Base-by-base conservation (phyloP, 2,888 invertebrate species). In the Suillia variegata region DNA sequence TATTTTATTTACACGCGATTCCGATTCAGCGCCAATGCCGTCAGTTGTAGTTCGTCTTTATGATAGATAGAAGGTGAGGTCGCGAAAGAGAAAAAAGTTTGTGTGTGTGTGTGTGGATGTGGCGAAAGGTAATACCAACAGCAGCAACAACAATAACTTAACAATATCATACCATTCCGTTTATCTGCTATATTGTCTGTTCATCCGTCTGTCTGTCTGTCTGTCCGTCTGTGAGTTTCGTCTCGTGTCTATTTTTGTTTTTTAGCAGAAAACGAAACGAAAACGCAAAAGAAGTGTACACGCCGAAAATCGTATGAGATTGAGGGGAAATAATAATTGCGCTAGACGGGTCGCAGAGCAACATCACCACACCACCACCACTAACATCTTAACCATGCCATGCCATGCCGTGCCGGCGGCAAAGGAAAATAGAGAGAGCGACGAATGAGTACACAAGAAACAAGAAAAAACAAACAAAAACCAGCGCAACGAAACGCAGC, bases 251-350 rank as follows among this genome's bases (percentile, higher is more conserved):
- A 5, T 15, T 54, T 45, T 54, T 56, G 33, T 49, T 24, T 56
- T 56, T 22, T 31, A 50, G 4, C 15, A 15, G 18, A 12, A 22
- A 49, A 50, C 50, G 17, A 22, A 18, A 26, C 31, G 20, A 10
- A 8, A 24, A 26, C 18, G 18, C 21, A 52, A 47, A 24, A 57
- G 2, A 2, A 51, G 18, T 15, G 45, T 77, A 78, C 70, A 73
- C 68, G 70, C 76, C 70, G 67, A 71, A 76, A 76, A 77, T 77
- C 78, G 67, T 75, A 77, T 66, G 77, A 77, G 69, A 68, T 77
- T 78, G 61, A 78, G 77, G 79, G 76, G 79, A 77, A 77, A 76
- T 65, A 62, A 51, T 63, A 61, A 47, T 47, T 18, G 26, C 24
- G 60, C 64, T 62, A 50, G 24, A 24, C 26, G 22, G 42, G 50